Base-by-base conservation (phyloP, 30 jellyfish, hydroid and myxozoan species). In the Turritopsis rubra region DNA sequence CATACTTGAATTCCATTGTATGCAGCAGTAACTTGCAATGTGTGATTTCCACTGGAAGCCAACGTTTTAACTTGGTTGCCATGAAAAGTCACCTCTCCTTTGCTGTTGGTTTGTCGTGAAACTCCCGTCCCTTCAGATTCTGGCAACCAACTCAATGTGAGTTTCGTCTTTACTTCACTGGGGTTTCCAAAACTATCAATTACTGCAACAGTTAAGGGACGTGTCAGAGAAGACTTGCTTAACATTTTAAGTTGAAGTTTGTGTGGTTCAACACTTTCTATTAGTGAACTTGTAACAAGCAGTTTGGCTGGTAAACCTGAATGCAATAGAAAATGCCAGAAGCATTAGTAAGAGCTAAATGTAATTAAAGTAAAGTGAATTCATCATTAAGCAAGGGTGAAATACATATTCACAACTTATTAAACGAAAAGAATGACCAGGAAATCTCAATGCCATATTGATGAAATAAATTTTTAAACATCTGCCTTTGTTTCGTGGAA, bases 61-160 rank as follows among this genome's bases (percentile, higher is more conserved):
- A 22, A 77, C 7, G 71, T 26, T 29, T 77, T 77, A 25, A 77
- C 28, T 8, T 53, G 28, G 28, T 77, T 4, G 25, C 23, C 23
- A 28, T 23, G 85, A 77, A 77, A 77, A 77, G 28, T 28, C 70
- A 77, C 75, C 53, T 77, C 85, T 29, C 85, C 85, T 16, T 21
- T 77, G 7, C 24, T 21, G 0, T 29, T 77, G n/a, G 85, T 28
- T 25, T 77, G 41, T 77, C 53, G 41, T 3, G 30, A 28, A 19
- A 52, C 4, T 16, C 8, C 29, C 13, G 13, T 60, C 53, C 85
- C 85, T 26, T 79, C 5, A 28, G 70, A 26, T 77, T 1, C 53
- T 7, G 85, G 85, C 18, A 26, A 22, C 85, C 85, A 77, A 0
- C 41, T 66, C 85, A 77, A 19, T 28, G n/a, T 66, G 18, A 77